A percentile compares a stretch with the other conserved stretches of the same genome.
These are phyloP conservation scores for Oryzias melastigma DNA, from an alignment of 2,113 vertebrate genomes.

Conservation along the genomic window DNA sequence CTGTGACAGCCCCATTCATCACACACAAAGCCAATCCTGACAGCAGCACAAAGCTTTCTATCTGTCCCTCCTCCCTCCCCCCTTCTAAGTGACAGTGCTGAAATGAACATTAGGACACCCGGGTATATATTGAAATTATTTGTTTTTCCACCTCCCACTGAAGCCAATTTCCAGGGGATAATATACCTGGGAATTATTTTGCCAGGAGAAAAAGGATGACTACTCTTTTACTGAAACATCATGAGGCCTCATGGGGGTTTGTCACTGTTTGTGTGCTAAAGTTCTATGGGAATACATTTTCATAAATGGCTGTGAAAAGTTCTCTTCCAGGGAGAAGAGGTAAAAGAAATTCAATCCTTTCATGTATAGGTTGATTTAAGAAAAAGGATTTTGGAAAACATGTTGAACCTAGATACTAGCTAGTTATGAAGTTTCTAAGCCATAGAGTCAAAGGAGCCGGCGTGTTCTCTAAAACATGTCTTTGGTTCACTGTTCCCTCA, in stretches of 20 bases:
- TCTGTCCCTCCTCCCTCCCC: conserved; percentile 45
- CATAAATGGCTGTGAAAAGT: not conserved
- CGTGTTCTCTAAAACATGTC: too few relatives aligned
- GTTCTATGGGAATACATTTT: not conserved
- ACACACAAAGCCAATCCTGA: conserved; percentile 79
- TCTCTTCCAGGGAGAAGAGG: not conserved
- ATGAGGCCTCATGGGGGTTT: conserved; percentile 19
- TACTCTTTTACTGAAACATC: conserved; percentile 18
- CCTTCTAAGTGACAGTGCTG: conserved; percentile 74
- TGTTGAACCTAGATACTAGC: too few relatives aligned
- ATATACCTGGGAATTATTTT: conserved; percentile 68
- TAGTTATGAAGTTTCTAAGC: too few relatives aligned
- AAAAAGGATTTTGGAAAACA: too few relatives aligned
- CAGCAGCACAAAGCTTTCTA: conserved; percentile 70
- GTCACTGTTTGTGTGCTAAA: conserved; percentile 11
- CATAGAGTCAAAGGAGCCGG: too few relatives aligned
- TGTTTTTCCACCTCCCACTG: conserved; percentile 63
- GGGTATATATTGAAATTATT: conserved; percentile 72
- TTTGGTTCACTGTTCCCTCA: too few relatives aligned
- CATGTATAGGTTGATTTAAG: too few relatives aligned
- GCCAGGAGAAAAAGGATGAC: conserved; percentile 19
- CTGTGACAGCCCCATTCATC: conserved; percentile 82
- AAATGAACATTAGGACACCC: conserved; percentile 75
- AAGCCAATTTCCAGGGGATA: conserved; percentile 75
- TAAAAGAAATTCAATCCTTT: not conserved